Base-by-base conservation (phyloP, 1,140 invertebrate species). In the Pseudoatta argentina region DNA sequence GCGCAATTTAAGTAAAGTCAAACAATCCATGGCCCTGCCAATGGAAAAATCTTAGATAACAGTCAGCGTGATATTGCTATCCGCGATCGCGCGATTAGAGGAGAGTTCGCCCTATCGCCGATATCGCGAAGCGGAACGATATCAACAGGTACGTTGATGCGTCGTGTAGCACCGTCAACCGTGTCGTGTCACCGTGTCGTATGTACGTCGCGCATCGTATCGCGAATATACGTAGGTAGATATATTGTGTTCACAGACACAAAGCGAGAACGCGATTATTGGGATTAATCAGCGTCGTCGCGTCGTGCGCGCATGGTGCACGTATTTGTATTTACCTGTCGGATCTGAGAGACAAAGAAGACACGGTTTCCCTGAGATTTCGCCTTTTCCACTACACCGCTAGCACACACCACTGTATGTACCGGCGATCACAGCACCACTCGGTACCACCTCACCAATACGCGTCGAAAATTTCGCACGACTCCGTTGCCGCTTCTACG, bases 61-160 rank as follows among this genome's bases (percentile, higher is more conserved):
- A 21, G 30, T 44, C 3, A 14, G 3, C 34, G 51, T 51, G 48
- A 55, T 78, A 77, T 67, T 63, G 63, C 64, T 10, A 7, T 63
- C 12, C 27, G 24, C 14, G 76, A 67, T 67, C 30, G 57, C 16
- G 75, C 59, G 18, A 63, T 30, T 51, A 39, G 39, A 30, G 39
- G 61, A 24, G 34, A 44, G 8, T 10, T 8, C 24, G 18, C 12
- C 1, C 10, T 59, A 34, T 81, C 55, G 34, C 14, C 34, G 79
- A 82, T 82, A 39, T 39, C 6, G 34, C 34, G 6, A 82, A 82
- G 78, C 3, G 24, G 69, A 44, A 57, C 79, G 79, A 51, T 63
- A 75, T 83, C 79, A 83, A 83, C 79, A 83, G 79, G 79, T 83
- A 57, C 24, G 51, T 51, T 53, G 69, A 44, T n/a, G 53, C 76